Percentiles rank a stretch among this genome's conserved stretches.
Conservation (phyloP, 37 sponge, comb jelly and placozoan genomes). For the Spongilla lacustris region DNA sequence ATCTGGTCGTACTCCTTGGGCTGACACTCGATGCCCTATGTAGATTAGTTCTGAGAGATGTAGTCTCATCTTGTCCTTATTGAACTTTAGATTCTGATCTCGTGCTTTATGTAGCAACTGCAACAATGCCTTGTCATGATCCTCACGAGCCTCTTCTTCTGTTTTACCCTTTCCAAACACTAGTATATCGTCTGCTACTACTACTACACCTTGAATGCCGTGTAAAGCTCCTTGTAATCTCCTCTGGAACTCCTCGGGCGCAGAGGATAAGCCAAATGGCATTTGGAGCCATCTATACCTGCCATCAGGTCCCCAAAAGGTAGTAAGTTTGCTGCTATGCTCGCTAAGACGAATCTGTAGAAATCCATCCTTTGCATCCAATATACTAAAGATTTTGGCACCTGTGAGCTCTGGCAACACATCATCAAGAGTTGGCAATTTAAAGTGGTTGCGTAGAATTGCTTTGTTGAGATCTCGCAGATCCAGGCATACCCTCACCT, state of each 20-base stretch:
- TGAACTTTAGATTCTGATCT: conserved; percentile 5
- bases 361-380: conserved; percentile 32
- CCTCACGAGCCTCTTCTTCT: background rate
- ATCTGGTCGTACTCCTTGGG: conserved; percentile 20
- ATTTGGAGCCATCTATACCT: conserved; percentile 8
- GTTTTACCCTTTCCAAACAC: conserved; percentile 21
- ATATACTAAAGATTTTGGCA: conserved; percentile 1
- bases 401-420: conserved; percentile 10
- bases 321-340: conserved; percentile 18
- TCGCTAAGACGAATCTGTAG: conserved; percentile 18
- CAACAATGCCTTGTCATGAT: conserved; percentile 9
- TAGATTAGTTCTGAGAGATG: background rate
- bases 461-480: conserved; percentile 55
- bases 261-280: conserved; percentile 39
- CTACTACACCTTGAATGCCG: conserved; percentile 31
- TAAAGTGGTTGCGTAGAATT: conserved; percentile 20
- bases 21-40: background rate
- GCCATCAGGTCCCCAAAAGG: conserved; percentile 30
- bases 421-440: conserved; percentile 36
- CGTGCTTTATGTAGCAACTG: conserved; percentile 1
- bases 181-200: conserved; percentile 36
- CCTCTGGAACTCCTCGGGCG: conserved; percentile 37
- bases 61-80: conserved; percentile 14
- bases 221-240: background rate
- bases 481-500: conserved; percentile 53